A percentile compares a stretch with the other conserved stretches of the same genome.
phyloP scores from a whole-genome alignment of 2,888 invertebrate genomes.

The Chrysolina haemoptera region DNA sequence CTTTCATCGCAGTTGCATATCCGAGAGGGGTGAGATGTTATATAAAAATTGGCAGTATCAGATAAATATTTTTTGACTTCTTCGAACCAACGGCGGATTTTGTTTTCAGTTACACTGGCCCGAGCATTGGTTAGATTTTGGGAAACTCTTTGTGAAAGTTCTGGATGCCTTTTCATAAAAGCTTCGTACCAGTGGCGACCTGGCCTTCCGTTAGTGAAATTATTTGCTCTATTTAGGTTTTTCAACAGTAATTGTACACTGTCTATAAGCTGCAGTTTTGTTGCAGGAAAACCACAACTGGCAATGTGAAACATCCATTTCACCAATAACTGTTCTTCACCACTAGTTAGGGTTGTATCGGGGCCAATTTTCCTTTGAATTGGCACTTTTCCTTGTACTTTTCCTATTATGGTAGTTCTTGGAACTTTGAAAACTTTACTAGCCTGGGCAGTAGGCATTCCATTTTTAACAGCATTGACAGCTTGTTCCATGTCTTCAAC shows the following conservation, averaged over 20 bases:
- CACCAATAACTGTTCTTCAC: constrained; percentile 34
- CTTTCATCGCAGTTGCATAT: not conserved
- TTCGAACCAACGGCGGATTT: not conserved
- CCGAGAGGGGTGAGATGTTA: not conserved
- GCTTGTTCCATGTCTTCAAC: constrained; percentile 26
- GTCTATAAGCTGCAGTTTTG: constrained; percentile 29
- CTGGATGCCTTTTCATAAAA: constrained; percentile 3
- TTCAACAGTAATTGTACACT: constrained; percentile 28
- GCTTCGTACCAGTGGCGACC: not conserved
- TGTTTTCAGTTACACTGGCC: not conserved
- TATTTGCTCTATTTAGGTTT: constrained; percentile 15
- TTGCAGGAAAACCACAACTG: constrained; percentile 27
- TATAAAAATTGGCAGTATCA: not conserved
- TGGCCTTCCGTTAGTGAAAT: constrained; percentile 20
- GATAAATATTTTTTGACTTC: not conserved
- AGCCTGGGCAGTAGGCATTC: constrained; percentile 19
- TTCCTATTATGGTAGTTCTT: constrained; percentile 31
- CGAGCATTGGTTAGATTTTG: not conserved
- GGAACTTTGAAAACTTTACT: constrained; percentile 44
- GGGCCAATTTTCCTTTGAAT: constrained; percentile 33
- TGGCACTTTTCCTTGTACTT: constrained; percentile 28
- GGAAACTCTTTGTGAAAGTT: constrained; percentile 2
- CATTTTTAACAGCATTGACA: constrained; percentile 30
- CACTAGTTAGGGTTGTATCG: constrained; percentile 25
- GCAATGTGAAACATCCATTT: constrained; percentile 27